Evolutionary conservation across 30 jellyfish, hydroid and myxozoan species (phyloP), one percentile per base, ranked within the genome.

Genomic region (Nemopilema nomurai): DNA sequence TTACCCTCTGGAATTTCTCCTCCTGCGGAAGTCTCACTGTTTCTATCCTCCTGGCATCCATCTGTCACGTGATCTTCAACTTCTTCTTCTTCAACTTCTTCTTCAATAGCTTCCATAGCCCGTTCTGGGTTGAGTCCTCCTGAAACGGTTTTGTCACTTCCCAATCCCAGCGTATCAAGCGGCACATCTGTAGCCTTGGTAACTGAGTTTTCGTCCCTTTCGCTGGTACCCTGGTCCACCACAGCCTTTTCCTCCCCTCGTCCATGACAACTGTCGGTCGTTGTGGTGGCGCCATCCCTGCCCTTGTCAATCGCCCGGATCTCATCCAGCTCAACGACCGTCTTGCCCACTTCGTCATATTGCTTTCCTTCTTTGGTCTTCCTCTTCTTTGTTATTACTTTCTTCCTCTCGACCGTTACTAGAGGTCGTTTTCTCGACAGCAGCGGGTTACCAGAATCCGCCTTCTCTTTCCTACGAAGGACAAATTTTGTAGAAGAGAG

Each of bases 351-450:
- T 20, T 41, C 67, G 16, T 28, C 13, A 28, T 23, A 17, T 80
- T 67, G 8, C 0, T 13, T 24, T 22, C 28, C 62, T 33, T 1
- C 77, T 16, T 51, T 71, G 20, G 74, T 19, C n/a, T 71, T 41
- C 70, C 16, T 62, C 62, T 62, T 77, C 67, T 77, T 77, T 27
- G 51, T 49, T 49, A 49, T 63, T 25, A 25, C 65, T 19, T 32
- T 68, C 21, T 83, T 30, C 49, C 57, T 71, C 8, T 83, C 91
- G 21, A 0, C 50, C 0, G 71, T 65, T 17, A 80, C 76, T 13
- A 83, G 80, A 19, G 91, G 86, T 28, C 91, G 74, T 23, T 83
- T 83, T 71, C 91, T 70, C 0, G 91, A 70, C 64, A 83, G 80
- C 49, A 83, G 31, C 41, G 85, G 85, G 63, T 83, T 71, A 20